These are phyloP conservation scores for Alouatta palliata DNA, from an alignment of 2,113 vertebrate species.

Conservation along the genomic window DNA sequence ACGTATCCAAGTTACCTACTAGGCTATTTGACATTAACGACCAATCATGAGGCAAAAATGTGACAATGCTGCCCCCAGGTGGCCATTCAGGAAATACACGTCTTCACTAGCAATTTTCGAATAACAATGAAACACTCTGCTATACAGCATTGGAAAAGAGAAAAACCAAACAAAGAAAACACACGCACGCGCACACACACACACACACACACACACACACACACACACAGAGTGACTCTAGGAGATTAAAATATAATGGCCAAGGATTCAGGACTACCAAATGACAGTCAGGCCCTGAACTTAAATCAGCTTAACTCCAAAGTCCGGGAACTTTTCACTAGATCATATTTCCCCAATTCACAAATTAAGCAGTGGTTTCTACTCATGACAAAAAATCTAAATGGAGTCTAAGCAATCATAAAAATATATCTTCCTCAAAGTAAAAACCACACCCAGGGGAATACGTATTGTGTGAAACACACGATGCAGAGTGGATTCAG, in stretches of 20 bases:
- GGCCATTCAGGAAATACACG: neutral
- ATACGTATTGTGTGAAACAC: accelerated
- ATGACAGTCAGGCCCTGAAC: too few relatives aligned
- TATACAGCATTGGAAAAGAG: neutral
- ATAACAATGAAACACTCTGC: neutral
- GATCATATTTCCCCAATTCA: neutral
- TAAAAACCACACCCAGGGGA: neutral
- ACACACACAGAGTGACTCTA: neutral
- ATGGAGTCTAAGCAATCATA: neutral
- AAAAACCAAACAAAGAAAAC: neutral
- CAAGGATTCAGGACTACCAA: neutral
- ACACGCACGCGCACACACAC: too few relatives aligned
- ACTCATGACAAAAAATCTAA: neutral
- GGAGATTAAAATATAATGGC: neutral
- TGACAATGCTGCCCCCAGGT: neutral
- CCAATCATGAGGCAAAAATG: neutral
- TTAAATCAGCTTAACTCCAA: too few relatives aligned
- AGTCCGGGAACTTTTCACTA: neutral
- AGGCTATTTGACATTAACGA: neutral
- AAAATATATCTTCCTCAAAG: neutral
- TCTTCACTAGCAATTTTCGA: neutral
- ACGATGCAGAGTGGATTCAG: accelerated
- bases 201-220: too few relatives aligned
- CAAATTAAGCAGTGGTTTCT: neutral
- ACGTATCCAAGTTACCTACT: neutral